These are phyloP conservation scores for Cryptophagus acutangulus DNA, from an alignment of 2,888 invertebrate genomes.

Conservation along the genomic window DNA sequence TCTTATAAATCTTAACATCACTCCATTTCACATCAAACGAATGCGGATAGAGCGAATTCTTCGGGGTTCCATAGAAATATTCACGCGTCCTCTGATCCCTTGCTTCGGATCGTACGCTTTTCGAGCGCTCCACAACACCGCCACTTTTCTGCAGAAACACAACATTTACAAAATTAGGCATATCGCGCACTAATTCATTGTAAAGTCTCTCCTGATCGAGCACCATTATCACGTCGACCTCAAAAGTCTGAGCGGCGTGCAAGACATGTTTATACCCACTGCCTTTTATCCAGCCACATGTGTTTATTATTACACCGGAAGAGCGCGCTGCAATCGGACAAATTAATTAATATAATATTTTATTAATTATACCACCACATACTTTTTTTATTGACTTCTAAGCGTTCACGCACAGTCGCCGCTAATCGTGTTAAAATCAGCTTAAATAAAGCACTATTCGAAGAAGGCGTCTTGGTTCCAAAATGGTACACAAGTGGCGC, in stretches of 20 bases:
- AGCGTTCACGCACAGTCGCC: slow-evolving; percentile 75
- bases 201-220: slow-evolving; percentile 94
- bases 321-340: slow-evolving; percentile 56
- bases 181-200: slow-evolving; percentile 87
- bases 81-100: slow-evolving; percentile 80
- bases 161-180: slow-evolving; percentile 90
- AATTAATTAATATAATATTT: not conserved
- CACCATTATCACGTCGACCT: slow-evolving; percentile 92
- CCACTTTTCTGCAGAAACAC: slow-evolving; percentile 73
- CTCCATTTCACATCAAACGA: slow-evolving; percentile 90
- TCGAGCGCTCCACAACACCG: slow-evolving; percentile 87
- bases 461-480: slow-evolving; percentile 74
- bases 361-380: too few species aligned
- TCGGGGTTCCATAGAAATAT: slow-evolving; percentile 92
- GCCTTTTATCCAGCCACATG: slow-evolving; percentile 95
- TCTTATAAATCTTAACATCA: slow-evolving; percentile 88
- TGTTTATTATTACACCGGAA: slow-evolving; percentile 93
- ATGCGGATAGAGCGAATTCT: slow-evolving; percentile 73
- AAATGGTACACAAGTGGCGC: slow-evolving; percentile 92
- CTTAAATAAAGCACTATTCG: slow-evolving; percentile 80
- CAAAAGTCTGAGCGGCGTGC: slow-evolving; percentile 88
- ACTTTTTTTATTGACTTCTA: slow-evolving; percentile 85
- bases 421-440: slow-evolving; percentile 79
- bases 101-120: slow-evolving; percentile 64
- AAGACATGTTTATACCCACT: slow-evolving; percentile 83